Percentiles rank a stretch among this genome's conserved stretches.
These are phyloP conservation scores for Clarias platycephalus DNA, from an alignment of 2,797 vertebrate species.

Conservation along the genomic window DNA sequence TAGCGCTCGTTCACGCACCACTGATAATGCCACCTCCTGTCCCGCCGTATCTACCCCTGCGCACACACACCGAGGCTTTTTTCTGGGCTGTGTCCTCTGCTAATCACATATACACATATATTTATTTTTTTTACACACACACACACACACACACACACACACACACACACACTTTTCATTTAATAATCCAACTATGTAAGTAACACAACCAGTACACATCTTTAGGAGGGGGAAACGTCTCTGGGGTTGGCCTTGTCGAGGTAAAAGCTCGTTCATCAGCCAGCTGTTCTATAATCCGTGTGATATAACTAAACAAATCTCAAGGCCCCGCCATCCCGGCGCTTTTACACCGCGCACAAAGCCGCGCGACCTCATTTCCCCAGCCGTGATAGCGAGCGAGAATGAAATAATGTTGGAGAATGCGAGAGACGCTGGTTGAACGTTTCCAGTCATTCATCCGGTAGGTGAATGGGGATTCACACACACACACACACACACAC, in stretches of 20 bases:
- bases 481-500: slow-evolving; percentile 11
- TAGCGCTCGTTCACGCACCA: slow-evolving; percentile 57
- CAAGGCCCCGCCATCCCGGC: background rate
- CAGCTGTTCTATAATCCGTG: slow-evolving; percentile 3
- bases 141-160: slow-evolving; percentile 1
- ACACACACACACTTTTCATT: background rate
- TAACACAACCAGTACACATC: background rate
- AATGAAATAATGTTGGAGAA: background rate
- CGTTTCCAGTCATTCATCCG: slow-evolving; percentile 35
- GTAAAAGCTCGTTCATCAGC: slow-evolving; percentile 12
- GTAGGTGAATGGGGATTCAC: background rate
- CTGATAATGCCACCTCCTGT: slow-evolving; percentile 55
- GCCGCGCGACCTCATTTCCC: slow-evolving; percentile 1
- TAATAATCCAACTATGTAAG: background rate
- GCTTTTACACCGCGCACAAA: background rate
- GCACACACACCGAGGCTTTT: slow-evolving; percentile 18
- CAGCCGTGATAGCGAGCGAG: background rate
- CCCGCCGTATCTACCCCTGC: slow-evolving; percentile 48
- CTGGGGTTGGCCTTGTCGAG: background rate
- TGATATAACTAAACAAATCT: slow-evolving; percentile 33
- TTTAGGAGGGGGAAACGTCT: background rate
- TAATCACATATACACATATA: slow-evolving; percentile 30
- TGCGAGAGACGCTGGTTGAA: slow-evolving; percentile 11
- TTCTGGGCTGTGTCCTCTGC: slow-evolving; percentile 21
- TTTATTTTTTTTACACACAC: background rate